A percentile compares a stretch with the other conserved stretches of the same genome.
Conservation (phyloP, 2,797 vertebrate species). For the Coilia nasus region DNA sequence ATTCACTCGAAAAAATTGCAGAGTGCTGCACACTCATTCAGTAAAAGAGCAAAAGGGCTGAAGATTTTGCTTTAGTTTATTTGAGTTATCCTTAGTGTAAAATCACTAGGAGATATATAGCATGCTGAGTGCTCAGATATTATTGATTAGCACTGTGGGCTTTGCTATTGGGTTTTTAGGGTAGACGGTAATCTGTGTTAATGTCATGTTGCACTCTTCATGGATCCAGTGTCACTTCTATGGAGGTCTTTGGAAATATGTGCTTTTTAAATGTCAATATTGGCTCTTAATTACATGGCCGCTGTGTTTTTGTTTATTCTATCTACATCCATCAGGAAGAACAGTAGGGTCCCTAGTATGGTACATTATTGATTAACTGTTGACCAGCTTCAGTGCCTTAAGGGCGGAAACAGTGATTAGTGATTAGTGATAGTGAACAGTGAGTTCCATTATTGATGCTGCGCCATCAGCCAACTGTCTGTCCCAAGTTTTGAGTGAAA, state of each 20-base stretch:
- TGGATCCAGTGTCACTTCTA: not conserved
- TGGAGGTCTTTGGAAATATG: not conserved
- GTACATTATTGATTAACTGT: not conserved
- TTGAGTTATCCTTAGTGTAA: no score
- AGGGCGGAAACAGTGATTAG: conserved; percentile 40
- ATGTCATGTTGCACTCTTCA: not conserved
- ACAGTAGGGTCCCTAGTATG: not conserved
- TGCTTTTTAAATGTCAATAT: not conserved
- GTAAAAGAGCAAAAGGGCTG: no score
- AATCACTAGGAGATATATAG: not conserved
- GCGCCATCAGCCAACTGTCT: conserved; percentile 35
- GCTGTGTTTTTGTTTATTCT: not conserved
- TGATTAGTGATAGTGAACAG: no score
- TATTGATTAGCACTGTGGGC: not conserved
- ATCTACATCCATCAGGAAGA: not conserved
- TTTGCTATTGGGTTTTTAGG: not conserved
- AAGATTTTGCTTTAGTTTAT: not conserved
- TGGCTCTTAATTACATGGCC: not conserved
- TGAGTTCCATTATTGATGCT: conserved; percentile 44
- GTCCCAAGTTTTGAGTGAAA: conserved; percentile 29
- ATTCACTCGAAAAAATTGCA: no score
- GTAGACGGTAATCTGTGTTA: not conserved
- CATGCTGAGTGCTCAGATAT: not conserved
- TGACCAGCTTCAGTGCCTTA: conserved; percentile 1
- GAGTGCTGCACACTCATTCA: not conserved